Percentiles rank a stretch among this genome's conserved stretches.
phyloP scores from a whole-genome alignment of 2,113 vertebrate species.

The Ciconia maguari region DNA sequence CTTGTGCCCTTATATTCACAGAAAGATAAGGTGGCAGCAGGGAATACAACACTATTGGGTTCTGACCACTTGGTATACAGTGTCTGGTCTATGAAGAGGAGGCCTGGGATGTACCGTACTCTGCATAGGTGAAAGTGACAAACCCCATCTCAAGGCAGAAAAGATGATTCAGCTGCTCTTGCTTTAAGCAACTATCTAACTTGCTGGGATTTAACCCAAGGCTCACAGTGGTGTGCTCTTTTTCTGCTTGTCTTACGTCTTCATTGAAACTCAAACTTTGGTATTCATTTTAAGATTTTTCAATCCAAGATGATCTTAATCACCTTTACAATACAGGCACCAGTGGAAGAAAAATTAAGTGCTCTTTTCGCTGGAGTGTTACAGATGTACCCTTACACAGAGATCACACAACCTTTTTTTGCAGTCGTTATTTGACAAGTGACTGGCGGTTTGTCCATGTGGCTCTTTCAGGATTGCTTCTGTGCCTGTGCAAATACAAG shows the following conservation, averaged over 20 bases:
- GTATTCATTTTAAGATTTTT: neutral
- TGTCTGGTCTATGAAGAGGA: conserved; percentile 8
- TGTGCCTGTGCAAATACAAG: neutral
- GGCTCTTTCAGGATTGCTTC: neutral
- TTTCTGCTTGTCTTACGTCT: neutral
- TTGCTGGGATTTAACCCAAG: neutral
- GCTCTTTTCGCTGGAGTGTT: neutral
- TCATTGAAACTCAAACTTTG: neutral
- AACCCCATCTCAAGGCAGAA: neutral
- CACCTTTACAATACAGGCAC: neutral
- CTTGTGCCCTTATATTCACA: conserved; percentile 63
- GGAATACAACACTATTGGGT: conserved; percentile 54
- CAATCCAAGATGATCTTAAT: neutral
- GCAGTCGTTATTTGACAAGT: neutral
- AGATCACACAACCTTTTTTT: neutral
- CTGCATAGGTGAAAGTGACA: neutral
- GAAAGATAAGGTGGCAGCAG: conserved; percentile 63
- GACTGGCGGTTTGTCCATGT: neutral
- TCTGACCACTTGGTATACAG: conserved; percentile 57
- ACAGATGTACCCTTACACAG: neutral
- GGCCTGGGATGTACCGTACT: neutral
- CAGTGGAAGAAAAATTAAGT: neutral
- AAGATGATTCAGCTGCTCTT: neutral
- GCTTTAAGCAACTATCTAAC: neutral
- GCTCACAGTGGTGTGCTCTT: neutral